These are phyloP conservation scores for Lypha dubia DNA, from an alignment of 2,888 invertebrate genomes.

Conservation along the genomic window DNA sequence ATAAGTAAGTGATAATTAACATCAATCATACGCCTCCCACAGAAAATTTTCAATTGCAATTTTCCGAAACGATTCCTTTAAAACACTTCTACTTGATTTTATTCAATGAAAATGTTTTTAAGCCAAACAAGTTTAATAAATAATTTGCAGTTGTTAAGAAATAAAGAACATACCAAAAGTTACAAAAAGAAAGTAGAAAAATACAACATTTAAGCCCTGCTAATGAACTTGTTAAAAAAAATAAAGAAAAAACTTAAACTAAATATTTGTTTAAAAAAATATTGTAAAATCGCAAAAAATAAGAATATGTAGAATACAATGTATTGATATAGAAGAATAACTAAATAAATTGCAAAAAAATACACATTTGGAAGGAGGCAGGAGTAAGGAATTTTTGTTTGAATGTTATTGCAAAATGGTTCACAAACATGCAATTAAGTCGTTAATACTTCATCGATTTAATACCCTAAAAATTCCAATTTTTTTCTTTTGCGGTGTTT, in stretches of 20 bases:
- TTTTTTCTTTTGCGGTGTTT: slow-evolving; percentile 31
- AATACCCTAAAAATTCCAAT: slow-evolving; percentile 77
- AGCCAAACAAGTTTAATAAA: slow-evolving; percentile 19
- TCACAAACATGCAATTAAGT: slow-evolving; percentile 82
- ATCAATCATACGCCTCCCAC: not conserved
- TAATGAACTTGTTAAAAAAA: slow-evolving; percentile 67
- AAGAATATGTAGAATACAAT: slow-evolving; percentile 28
- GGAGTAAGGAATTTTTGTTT: slow-evolving; percentile 53
- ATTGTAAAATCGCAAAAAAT: slow-evolving; percentile 18
- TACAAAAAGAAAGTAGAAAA: slow-evolving; percentile 1
- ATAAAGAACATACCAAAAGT: not conserved
- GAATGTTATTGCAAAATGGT: slow-evolving; percentile 77
- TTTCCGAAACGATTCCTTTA: not conserved
- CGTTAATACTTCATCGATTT: slow-evolving; percentile 83
- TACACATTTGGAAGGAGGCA: not conserved
- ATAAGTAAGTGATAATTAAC: not conserved
- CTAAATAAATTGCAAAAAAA: not conserved
- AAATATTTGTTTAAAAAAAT: slow-evolving; percentile 41
- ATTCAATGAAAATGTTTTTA: not conserved
- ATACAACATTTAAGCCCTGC: slow-evolving; percentile 30
- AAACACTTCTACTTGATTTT: not conserved
- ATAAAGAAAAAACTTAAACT: no score
- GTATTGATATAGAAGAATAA: slow-evolving; percentile 26
- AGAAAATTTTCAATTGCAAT: not conserved
- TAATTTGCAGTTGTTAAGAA: slow-evolving; percentile 2